A percentile compares a stretch with the other conserved stretches of the same genome.
Evolutionary conservation across 2,797 vertebrate species (phyloP).

Genomic region (Manis javanica): DNA sequence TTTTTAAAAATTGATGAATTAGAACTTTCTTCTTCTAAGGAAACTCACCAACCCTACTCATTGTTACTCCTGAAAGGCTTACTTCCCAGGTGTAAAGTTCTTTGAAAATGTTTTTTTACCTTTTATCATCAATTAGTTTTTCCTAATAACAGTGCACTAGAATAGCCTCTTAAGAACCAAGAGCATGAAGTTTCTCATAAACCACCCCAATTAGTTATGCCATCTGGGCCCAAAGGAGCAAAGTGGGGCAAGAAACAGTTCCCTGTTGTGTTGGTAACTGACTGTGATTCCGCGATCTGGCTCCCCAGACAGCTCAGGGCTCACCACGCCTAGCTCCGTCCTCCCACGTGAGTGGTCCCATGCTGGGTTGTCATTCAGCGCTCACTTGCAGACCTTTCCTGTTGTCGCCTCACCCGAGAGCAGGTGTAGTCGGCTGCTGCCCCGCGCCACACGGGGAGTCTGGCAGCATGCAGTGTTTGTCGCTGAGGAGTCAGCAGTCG

Average conservation of each 20-base stretch:
- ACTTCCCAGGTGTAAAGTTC: conserved; percentile 45
- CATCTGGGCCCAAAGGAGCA: background rate
- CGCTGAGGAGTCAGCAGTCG: background rate
- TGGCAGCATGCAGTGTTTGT: too few species aligned
- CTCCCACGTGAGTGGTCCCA: background rate
- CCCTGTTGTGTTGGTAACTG: too few species aligned
- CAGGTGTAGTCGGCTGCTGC: background rate
- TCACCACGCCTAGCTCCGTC: too few species aligned
- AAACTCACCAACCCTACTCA: conserved; percentile 67
- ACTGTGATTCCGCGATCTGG: background rate
- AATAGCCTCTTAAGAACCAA: background rate
- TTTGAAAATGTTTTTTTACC: background rate
- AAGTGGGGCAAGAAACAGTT: too few species aligned
- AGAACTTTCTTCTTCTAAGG: conserved; percentile 64
- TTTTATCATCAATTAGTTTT: conserved; percentile 35
- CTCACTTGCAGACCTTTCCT: background rate
- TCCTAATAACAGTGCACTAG: background rate
- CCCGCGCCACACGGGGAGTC: fast-evolving
- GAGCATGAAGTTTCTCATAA: background rate
- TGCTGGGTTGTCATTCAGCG: fast-evolving
- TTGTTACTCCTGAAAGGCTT: conserved; percentile 72
- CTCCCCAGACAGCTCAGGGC: too few species aligned
- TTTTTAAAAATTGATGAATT: conserved; percentile 67
- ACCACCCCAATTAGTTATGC: background rate
- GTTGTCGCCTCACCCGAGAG: fast-evolving